These are phyloP conservation scores for Nomada ruficornis DNA, from an alignment of 2,888 invertebrate species.

Conservation along the genomic window DNA sequence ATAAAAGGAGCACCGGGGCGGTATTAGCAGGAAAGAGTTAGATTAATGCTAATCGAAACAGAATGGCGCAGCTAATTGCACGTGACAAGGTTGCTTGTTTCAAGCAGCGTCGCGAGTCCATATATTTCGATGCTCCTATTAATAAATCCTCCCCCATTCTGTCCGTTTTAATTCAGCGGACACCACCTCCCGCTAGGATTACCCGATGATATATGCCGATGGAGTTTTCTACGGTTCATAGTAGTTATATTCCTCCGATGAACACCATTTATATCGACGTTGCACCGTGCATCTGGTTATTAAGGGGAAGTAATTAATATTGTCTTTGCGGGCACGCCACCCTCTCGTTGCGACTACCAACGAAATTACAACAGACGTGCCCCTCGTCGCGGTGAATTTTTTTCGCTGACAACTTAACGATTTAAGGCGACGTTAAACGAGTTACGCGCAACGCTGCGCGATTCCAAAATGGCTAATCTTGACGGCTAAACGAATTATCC, in stretches of 20 bases:
- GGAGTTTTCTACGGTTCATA: slow-evolving; percentile 80
- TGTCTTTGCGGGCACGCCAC: slow-evolving; percentile 64
- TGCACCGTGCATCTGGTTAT: slow-evolving; percentile 73
- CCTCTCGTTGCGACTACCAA: slow-evolving; percentile 40
- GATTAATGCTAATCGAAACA: slow-evolving; percentile 20
- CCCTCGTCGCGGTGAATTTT: slow-evolving; percentile 64
- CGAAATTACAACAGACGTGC: slow-evolving; percentile 8
- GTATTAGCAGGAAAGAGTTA: not conserved
- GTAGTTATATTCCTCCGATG: slow-evolving; percentile 73
- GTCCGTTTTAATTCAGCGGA: slow-evolving; percentile 71
- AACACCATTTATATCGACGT: slow-evolving; percentile 75
- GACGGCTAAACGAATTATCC: slow-evolving; percentile 67
- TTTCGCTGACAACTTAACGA: slow-evolving; percentile 77
- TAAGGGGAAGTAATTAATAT: slow-evolving; percentile 82
- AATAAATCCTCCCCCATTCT: slow-evolving; percentile 70
- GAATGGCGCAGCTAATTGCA: slow-evolving; percentile 63
- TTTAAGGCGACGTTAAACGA: slow-evolving; percentile 73
- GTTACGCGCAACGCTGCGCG: slow-evolving; percentile 60
- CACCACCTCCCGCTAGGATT: slow-evolving; percentile 74
- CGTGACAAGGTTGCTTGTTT: slow-evolving; percentile 57
- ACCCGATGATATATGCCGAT: slow-evolving; percentile 81
- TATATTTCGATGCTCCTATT: slow-evolving; percentile 80
- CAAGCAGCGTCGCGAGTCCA: slow-evolving; percentile 64
- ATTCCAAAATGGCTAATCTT: slow-evolving; percentile 75
- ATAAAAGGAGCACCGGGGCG: not conserved